Percentiles rank a stretch among this genome's conserved stretches.
These are phyloP conservation scores for Huso huso DNA, from an alignment of 2,797 vertebrate genomes.

Conservation along the genomic window DNA sequence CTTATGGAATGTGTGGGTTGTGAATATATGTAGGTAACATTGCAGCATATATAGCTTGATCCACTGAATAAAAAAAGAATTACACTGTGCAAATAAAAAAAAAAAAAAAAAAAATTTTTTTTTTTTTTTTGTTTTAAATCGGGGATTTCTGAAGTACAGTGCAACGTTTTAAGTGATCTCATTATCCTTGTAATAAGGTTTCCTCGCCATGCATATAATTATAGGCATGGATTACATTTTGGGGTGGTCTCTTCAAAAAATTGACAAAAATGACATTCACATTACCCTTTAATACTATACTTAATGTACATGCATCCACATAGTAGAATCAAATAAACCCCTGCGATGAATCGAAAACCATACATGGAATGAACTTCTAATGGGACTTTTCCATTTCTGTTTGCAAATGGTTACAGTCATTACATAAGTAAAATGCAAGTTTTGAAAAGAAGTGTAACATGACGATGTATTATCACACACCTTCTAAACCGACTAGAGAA, in stretches of 20 bases:
- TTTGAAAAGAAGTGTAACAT: conserved; percentile 17
- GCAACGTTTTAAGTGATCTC: too few species aligned
- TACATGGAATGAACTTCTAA: conserved; percentile 7
- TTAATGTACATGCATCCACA: too few species aligned
- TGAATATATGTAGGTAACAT: too few species aligned
- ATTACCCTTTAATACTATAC: conserved; percentile 9
- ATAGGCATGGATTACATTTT: conserved; percentile 4
- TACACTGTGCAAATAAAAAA: too few species aligned
- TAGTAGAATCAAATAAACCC: conserved; percentile 6
- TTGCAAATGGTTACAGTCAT: conserved; percentile 5
- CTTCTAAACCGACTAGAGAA: too few species aligned
- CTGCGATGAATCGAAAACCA: background rate
- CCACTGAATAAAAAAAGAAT: too few species aligned
- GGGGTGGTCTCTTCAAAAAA: conserved; percentile 1
- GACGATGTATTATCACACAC: background rate
- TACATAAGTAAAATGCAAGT: conserved; percentile 18
- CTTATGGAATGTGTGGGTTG: too few species aligned
- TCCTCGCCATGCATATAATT: conserved; percentile 7
- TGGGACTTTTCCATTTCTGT: background rate
- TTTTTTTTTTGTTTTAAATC: too few species aligned
- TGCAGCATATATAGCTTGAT: too few species aligned
- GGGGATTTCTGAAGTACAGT: too few species aligned
- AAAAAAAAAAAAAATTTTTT: too few species aligned
- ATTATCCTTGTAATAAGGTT: background rate
- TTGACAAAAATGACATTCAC: conserved; percentile 10